A percentile compares a stretch with the other conserved stretches of the same genome.
These are phyloP conservation scores for Drosophila ficusphila DNA, from an alignment of 1,140 invertebrate species.

Conservation along the genomic window DNA sequence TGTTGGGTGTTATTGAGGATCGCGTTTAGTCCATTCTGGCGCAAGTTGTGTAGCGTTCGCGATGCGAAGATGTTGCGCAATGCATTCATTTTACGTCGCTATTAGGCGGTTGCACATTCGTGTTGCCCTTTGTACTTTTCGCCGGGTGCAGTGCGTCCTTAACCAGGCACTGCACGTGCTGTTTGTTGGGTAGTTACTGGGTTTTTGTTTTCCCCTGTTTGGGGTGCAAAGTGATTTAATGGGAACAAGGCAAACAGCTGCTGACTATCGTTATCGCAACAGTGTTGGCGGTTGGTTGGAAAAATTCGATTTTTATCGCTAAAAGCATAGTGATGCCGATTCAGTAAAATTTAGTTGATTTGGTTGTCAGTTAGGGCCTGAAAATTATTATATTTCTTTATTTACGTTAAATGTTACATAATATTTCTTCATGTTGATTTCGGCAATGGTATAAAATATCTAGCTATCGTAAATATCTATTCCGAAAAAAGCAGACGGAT, in stretches of 20 bases:
- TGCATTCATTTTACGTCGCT: conserved; percentile 71
- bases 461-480: neutral
- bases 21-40: conserved; percentile 81
- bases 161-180: conserved; percentile 3
- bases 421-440: too few relatives aligned
- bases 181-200: neutral
- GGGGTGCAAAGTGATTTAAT: neutral
- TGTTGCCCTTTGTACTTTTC: neutral
- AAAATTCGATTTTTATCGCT: neutral
- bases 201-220: conserved; percentile 2
- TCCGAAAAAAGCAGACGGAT: neutral
- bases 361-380: too few relatives aligned
- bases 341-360: too few relatives aligned
- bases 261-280: neutral
- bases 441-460: too few relatives aligned
- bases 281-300: neutral
- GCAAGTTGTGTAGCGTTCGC: conserved; percentile 72
- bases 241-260: conserved; percentile 9
- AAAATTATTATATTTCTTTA: too few relatives aligned
- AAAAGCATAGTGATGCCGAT: too few relatives aligned
- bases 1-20: conserved; percentile 75
- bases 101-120: neutral
- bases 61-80: conserved; percentile 81
- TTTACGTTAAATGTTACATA: neutral
- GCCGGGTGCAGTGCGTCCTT: neutral